A percentile compares a stretch with the other conserved stretches of the same genome.
These are phyloP conservation scores for Burhinus oedicnemus DNA, from an alignment of 2,113 vertebrate genomes.

Conservation along the genomic window DNA sequence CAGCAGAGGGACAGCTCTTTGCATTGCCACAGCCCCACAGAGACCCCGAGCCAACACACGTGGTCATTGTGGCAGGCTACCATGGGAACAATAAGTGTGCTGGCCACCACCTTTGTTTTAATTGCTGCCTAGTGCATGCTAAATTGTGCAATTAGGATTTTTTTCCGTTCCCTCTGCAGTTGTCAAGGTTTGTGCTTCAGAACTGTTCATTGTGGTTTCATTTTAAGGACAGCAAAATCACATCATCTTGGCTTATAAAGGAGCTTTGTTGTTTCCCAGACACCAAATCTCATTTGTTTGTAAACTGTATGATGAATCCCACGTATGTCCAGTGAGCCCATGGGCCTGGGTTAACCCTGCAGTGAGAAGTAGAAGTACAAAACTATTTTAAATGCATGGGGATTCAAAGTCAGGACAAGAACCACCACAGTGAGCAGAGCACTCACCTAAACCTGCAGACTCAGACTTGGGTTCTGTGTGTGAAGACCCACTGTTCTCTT, in stretches of 20 bases:
- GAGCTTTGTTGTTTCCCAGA: neutral
- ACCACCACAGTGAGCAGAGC: neutral
- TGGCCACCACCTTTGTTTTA: neutral
- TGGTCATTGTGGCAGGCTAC: neutral
- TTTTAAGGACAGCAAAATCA: neutral
- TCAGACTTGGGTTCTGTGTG: neutral
- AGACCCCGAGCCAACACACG: rapidly evolving
- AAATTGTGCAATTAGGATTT: neutral
- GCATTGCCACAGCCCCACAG: neutral
- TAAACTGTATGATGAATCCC: neutral
- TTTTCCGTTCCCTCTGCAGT: neutral
- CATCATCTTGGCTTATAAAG: neutral
- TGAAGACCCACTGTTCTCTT: neutral
- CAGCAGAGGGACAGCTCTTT: neutral
- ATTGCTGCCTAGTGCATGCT: neutral
- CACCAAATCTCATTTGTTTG: neutral
- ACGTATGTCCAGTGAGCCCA: neutral
- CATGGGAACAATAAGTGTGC: neutral
- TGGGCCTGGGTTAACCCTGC: neutral
- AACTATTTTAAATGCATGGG: neutral
- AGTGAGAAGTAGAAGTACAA: neutral
- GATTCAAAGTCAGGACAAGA: neutral
- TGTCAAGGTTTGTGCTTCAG: neutral
- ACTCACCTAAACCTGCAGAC: neutral
- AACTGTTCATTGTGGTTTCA: neutral